Evolutionary conservation across 2,888 invertebrate genomes (phyloP), one percentile per base, ranked within the genome.

Genomic region (Melanargia galathea): DNA sequence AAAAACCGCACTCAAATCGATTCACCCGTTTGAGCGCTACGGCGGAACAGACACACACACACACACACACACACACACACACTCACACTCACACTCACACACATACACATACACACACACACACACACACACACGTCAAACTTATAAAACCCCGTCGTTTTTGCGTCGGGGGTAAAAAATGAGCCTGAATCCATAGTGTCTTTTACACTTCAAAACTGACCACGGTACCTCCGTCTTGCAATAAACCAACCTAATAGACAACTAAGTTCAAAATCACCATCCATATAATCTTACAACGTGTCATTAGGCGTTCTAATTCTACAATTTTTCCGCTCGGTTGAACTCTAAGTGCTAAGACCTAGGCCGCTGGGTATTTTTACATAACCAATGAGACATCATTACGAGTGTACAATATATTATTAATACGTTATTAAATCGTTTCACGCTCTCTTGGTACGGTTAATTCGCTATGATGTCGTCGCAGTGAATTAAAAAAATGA

Each of bases 241-340:
- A 52, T 52, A 52, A 35, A 13, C 33, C 52, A 52, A 20, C 20
- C 13, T 20, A 52, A 54, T 26, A 26, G n/a, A 7, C 24, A 55
- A 43, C 40, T 43, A 60, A 64, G 60, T 62, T 63, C 40, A 62
- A 58, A 64, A 62, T 60, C 54, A 54, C 62, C 55, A 13, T 56
- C 45, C 52, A 58, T 52, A 52, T 57, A 60, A 59, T 63, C 45
- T 62, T 60, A 67, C 65, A 68, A 67, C 52, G 33, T 65, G 63
- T 69, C 64, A 70, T 71, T 72, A 66, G 61, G 61, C 63, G 35
- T 75, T 24, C 70, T 77, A 75, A 81, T 83, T 82, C 76, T 68
- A 68, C 61, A 66, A 75, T 77, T 80, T 81, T 76, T 63, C 70
- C 81, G 84, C 75, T 75, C 72, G 74, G 80, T 70, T 82, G 81